Evolutionary conservation across 2,888 invertebrate genomes (phyloP), one percentile per base, ranked within the genome.

Genomic region (Argynnis bischoffii): DNA sequence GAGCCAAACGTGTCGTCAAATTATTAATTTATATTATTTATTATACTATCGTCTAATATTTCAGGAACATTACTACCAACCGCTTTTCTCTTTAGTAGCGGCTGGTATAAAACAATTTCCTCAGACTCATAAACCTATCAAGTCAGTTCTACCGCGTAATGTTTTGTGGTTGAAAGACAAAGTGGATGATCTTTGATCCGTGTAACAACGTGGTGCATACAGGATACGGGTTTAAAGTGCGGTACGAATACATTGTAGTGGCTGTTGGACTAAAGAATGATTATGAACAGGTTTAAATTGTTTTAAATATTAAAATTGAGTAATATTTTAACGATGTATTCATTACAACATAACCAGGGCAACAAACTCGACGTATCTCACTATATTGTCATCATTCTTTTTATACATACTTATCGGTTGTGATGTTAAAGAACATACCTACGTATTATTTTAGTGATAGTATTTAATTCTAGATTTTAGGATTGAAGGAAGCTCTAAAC

Each of bases 1-100:
- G n/a, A n/a, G n/a, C n/a, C n/a, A n/a, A n/a, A n/a, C n/a, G n/a
- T n/a, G n/a, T n/a, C n/a, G n/a, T n/a, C n/a, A n/a, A n/a, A n/a
- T n/a, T n/a, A n/a, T n/a, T n/a, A n/a, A n/a, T n/a, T n/a, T n/a
- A n/a, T n/a, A n/a, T n/a, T n/a, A n/a, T n/a, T n/a, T n/a, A n/a
- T 18, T 18, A 11, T 41, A 11, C 11, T 41, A 41, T 41, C 35
- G 6, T 6, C 11, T 41, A 41, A 41, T 41, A 26, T 59, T 48
- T 26, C 66, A 96, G 96, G 87, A 92, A 69, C 99, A 99, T 87
- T 99, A 97, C 87, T 99, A 99, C 87, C 99, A 99, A 87, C 97
- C 99, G 0, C 93, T 97, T 84, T 99, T 98, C 88, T 98, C 99
- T 0, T 88, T 99, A 64, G 95, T 99, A 64, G 99, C 98, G 0